Conservation (phyloP, 2,888 invertebrate species). For the Eudemis profundana region DNA sequence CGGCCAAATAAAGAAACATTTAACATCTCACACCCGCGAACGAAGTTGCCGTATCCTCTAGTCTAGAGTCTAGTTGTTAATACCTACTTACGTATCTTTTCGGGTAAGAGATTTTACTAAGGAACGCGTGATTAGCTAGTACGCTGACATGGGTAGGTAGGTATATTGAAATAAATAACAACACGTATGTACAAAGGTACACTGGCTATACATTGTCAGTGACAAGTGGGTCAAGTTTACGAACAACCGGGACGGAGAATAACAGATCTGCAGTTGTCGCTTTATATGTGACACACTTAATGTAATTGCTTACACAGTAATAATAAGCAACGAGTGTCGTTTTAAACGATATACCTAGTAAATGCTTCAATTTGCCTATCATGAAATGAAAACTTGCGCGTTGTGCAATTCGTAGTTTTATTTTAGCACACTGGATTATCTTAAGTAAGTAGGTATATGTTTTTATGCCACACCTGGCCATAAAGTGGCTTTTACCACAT, state of each 20-base stretch:
- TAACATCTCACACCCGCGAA: too few species aligned
- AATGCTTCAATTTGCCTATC: too few species aligned
- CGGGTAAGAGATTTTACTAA: too few species aligned
- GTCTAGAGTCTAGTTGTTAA: too few species aligned
- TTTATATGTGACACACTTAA: constrained; percentile 65
- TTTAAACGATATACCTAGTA: neutral
- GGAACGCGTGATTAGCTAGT: neutral
- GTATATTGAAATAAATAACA: constrained; percentile 18
- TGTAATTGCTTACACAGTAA: constrained; percentile 19
- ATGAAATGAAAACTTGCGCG: neutral
- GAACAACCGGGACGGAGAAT: constrained; percentile 79
- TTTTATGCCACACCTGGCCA: too few species aligned
- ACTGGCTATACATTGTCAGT: constrained; percentile 26
- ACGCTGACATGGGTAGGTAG: neutral
- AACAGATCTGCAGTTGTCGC: constrained; percentile 75
- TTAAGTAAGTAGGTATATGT: too few species aligned
- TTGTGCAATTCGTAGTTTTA: too few species aligned
- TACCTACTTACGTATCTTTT: too few species aligned
- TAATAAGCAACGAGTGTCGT: neutral
- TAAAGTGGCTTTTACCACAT: too few species aligned
- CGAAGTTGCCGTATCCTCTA: too few species aligned
- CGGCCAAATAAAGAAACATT: too few species aligned
- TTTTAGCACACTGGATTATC: too few species aligned
- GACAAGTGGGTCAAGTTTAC: constrained; percentile 79
- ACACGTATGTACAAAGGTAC: constrained; percentile 29